phyloP scores from a whole-genome alignment of 2,888 invertebrate genomes.

The Trichacis sp. region DNA sequence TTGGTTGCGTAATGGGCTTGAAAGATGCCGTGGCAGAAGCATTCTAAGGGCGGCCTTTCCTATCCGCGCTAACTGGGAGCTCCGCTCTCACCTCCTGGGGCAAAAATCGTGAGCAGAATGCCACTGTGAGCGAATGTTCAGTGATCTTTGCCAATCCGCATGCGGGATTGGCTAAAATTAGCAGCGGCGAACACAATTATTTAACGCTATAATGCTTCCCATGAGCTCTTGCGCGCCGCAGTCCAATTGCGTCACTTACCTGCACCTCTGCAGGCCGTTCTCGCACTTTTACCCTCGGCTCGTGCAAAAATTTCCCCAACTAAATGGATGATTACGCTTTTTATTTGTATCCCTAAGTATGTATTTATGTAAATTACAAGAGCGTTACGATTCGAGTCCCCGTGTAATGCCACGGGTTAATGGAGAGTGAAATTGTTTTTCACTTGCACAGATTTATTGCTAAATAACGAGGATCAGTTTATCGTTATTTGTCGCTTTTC shows the following conservation, averaged over 20 bases:
- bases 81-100: slow-evolving; percentile 63
- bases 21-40: slow-evolving; percentile 35
- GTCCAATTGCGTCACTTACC: slow-evolving; percentile 30
- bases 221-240: slow-evolving; percentile 12
- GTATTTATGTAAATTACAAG: background rate
- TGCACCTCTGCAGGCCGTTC: background rate
- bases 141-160: slow-evolving; percentile 41
- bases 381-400: background rate
- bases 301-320: background rate
- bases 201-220: slow-evolving; percentile 25
- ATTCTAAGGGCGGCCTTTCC: slow-evolving; percentile 41
- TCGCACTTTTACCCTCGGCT: background rate
- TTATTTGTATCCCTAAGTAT: background rate
- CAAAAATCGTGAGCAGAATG: slow-evolving; percentile 62
- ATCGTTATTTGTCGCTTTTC: background rate
- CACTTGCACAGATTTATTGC: too few species aligned
- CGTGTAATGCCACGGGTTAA: background rate
- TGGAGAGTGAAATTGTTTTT: background rate
- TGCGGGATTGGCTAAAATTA: slow-evolving; percentile 26
- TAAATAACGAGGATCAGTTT: too few species aligned
- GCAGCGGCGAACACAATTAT: slow-evolving; percentile 33
- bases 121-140: slow-evolving; percentile 61
- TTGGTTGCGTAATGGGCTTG: slow-evolving; percentile 45
- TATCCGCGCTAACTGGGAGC: slow-evolving; percentile 50
- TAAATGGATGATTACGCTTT: background rate